A percentile compares a stretch with the other conserved stretches of the same genome.
Conservation (phyloP, 2,113 vertebrate species). For the Herpetotheres cachinnans region DNA sequence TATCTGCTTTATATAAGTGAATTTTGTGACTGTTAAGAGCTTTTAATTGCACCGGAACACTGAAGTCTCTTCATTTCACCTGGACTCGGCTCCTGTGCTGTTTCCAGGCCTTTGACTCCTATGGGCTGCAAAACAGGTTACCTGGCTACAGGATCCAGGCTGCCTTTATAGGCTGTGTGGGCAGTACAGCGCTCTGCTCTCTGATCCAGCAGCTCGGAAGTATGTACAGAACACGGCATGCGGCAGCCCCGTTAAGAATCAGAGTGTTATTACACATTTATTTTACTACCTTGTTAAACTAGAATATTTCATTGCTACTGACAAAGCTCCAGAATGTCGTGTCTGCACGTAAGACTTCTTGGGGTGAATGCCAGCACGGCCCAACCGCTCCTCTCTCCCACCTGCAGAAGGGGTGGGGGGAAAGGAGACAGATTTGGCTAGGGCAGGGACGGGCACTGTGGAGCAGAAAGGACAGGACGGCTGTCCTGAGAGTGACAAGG, state of each 20-base stretch:
- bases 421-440: not conserved
- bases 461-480: not conserved
- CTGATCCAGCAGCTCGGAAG: not conserved
- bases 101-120: not conserved
- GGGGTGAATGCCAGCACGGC: not conserved
- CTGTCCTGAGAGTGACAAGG: not conserved
- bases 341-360: not conserved
- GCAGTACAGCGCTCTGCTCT: not conserved
- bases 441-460: not conserved
- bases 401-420: not conserved
- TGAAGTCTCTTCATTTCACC: not conserved
- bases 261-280: not conserved
- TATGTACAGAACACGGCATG: not conserved
- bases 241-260: not conserved
- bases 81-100: not conserved
- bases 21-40: not conserved
- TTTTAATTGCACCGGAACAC: not conserved
- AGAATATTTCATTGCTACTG: not conserved
- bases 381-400: not conserved
- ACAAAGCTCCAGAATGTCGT: not conserved
- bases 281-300: slow-evolving; percentile 28
- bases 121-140: not conserved
- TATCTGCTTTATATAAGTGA: not conserved
- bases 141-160: not conserved
- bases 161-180: not conserved